Evolutionary conservation across 2,113 vertebrate species (phyloP).

Genomic region (Dromaius novaehollandiae): DNA sequence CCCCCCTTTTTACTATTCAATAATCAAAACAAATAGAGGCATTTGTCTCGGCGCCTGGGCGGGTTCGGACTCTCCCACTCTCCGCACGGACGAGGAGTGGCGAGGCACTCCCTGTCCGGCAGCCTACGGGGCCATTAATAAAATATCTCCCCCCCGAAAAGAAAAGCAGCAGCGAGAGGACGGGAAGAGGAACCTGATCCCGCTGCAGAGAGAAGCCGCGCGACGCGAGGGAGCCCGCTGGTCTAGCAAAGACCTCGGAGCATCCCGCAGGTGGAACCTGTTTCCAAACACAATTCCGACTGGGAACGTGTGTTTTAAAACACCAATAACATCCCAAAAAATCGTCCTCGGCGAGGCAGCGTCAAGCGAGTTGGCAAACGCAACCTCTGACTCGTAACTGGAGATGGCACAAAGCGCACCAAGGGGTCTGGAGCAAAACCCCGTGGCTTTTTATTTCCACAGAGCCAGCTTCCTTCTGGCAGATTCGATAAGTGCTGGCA

Average conservation of each 20-base stretch:
- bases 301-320: too few relatives aligned
- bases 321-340: too few relatives aligned
- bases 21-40: not conserved
- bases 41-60: not conserved
- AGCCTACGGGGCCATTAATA: not conserved
- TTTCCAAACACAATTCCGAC: too few relatives aligned
- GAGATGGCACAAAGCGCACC: too few relatives aligned
- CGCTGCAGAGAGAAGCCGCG: not conserved
- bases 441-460: not conserved
- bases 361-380: fast-evolving
- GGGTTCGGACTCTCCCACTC: not conserved
- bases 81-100: not conserved
- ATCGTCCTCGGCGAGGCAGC: not conserved
- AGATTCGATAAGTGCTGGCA: not conserved
- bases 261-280: too few relatives aligned
- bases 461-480: not conserved
- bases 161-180: not conserved
- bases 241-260: not conserved
- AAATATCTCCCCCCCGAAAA: not conserved
- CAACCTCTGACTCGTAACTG: not conserved
- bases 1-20: not conserved
- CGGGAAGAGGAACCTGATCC: not conserved
- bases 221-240: too few relatives aligned
- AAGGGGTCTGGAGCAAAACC: not conserved
- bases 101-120: not conserved